Percentiles rank a stretch among this genome's conserved stretches.
Evolutionary conservation across 2,888 invertebrate genomes (phyloP).

Genomic region (Drosophila meridiana): DNA sequence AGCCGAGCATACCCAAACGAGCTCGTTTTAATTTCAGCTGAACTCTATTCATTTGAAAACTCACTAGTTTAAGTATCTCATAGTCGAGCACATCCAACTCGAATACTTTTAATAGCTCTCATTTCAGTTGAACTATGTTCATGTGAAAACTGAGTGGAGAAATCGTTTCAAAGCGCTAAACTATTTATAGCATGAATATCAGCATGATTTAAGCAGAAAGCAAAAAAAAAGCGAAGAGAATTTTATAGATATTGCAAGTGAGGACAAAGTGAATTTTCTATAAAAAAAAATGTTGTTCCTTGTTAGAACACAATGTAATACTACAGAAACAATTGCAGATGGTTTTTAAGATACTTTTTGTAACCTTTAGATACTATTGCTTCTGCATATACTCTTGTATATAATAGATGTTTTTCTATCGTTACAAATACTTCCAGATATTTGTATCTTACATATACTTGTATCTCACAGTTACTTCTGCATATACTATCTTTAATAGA

Average conservation of each 20-base stretch:
- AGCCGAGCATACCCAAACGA: neutral
- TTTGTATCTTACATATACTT: neutral
- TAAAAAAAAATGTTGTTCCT: neutral
- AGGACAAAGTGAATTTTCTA: too few relatives aligned
- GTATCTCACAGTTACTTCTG: neutral
- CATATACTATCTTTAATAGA: too few relatives aligned
- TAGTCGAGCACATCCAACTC: neutral
- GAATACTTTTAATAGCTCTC: neutral
- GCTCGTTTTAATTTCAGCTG: neutral
- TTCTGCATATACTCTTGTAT: neutral
- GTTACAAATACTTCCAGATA: neutral
- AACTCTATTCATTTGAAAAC: neutral
- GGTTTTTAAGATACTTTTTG: neutral
- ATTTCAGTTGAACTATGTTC: neutral
- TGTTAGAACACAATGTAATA: neutral
- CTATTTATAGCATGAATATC: slow-evolving; percentile 11
- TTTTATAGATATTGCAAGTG: neutral
- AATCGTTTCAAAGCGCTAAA: slow-evolving; percentile 17
- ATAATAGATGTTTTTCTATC: too few relatives aligned
- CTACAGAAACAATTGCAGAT: neutral
- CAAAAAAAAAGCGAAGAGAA: neutral
- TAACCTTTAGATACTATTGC: neutral
- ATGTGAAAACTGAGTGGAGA: slow-evolving; percentile 4
- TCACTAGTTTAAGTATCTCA: neutral
- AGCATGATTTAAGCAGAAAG: neutral